Base-by-base conservation (phyloP, 2,797 vertebrate genomes). In the Chiroxiphia lanceolata region DNA sequence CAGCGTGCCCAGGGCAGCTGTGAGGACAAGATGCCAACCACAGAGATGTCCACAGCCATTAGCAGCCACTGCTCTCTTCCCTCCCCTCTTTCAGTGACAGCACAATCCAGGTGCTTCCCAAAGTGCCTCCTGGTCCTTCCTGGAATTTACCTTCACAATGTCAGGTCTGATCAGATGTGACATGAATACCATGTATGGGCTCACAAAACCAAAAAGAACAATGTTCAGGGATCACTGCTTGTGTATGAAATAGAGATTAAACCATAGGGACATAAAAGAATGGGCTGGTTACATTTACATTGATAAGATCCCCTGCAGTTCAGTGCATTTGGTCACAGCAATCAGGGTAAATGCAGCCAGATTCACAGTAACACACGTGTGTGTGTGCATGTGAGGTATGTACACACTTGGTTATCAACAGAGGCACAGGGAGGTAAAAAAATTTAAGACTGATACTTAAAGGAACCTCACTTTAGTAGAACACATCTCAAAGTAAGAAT, bases 161-260 rank as follows among this genome's bases (percentile, higher is more conserved):
- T 71, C 90, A 96, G 47, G 86, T 75, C 90, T 96, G 94, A 97
- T 60, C 45, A 82, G 79, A 91, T 80, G 70, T 84, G 80, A 92
- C 78, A 82, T 33, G 31, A 60, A 79, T 68, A 87, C n/a, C 18
- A 8, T 31, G 23, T 63, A 64, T 8, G 31, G 36, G 33, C 33
- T 53, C 19, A 75, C 22, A 70, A 56, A 82, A 87, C 5, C 54
- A 59, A 63, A 38, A 27, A 31, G 18, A 79, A 36, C 31, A 76
- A 27, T 6, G 4, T 27, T 29, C 70, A 70, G 34, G 34, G n/a
- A 91, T 69, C 36, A 36, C 10, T 1, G 1, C 40, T 83, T 81
- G 44, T 60, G 20, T n/a, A 64, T 36, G 56, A 80, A 91, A 18
- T 0, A 61, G 36, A 72, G 78, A 60, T 44, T 48, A 51, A 94